These are phyloP conservation scores for Crocuta crocuta DNA, from an alignment of 2,113 vertebrate species.

Conservation along the genomic window DNA sequence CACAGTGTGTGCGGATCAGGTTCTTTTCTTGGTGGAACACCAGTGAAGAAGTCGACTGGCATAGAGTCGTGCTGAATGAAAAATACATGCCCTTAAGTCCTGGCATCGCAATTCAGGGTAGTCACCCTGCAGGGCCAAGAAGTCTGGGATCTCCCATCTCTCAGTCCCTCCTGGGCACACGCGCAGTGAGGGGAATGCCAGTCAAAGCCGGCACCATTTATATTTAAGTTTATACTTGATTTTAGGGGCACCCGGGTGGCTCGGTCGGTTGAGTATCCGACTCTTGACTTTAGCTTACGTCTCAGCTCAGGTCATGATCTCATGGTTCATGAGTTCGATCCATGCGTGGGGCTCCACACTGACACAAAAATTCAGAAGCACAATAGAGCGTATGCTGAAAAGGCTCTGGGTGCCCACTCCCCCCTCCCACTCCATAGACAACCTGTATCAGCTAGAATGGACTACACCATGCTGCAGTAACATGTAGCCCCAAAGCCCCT, in stretches of 20 bases:
- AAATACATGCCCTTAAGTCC: not conserved
- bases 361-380: not conserved
- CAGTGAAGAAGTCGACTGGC: not conserved
- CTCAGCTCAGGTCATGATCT: too few species aligned
- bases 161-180: too few species aligned
- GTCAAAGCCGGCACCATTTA: not conserved
- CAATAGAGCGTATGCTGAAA: not conserved
- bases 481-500: not conserved
- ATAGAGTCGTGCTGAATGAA: not conserved
- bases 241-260: too few species aligned
- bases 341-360: too few species aligned
- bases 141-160: not conserved
- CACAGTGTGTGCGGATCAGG: too few species aligned
- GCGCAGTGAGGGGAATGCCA: not conserved
- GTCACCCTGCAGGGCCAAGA: not conserved
- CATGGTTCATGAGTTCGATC: too few species aligned
- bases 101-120: not conserved
- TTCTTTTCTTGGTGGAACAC: not conserved
- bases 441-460: not conserved
- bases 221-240: not conserved
- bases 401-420: too few species aligned
- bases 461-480: not conserved
- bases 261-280: rapidly evolving
- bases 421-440: not conserved
- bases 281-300: too few species aligned